phyloP scores from a whole-genome alignment of 2,888 invertebrate genomes.

The Xanthorhoe spadicearia region DNA sequence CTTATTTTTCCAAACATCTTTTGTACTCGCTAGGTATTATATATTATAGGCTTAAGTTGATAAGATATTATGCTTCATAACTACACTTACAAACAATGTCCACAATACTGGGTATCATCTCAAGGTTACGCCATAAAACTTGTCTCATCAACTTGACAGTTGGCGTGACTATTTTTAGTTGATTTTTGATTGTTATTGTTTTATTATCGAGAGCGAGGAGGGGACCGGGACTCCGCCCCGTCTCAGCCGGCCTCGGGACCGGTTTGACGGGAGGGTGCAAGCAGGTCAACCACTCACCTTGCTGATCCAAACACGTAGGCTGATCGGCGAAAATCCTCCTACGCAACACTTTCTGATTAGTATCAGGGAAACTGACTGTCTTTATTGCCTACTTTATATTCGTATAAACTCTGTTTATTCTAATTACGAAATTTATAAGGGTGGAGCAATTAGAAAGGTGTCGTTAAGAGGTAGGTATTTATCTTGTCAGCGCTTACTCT shows the following conservation, averaged over 20 bases:
- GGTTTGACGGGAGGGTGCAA: slow-evolving; percentile 72
- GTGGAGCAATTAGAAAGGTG: slow-evolving; percentile 29
- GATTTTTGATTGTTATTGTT: slow-evolving; percentile 59
- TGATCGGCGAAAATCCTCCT: slow-evolving; percentile 73
- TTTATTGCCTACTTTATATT: slow-evolving; percentile 42
- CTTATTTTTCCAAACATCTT: no score
- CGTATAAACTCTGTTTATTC: slow-evolving; percentile 35
- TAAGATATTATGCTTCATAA: no score
- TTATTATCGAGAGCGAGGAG: slow-evolving; percentile 47
- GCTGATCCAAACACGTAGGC: slow-evolving; percentile 72
- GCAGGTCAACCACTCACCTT: slow-evolving; percentile 75
- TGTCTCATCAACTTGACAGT: slow-evolving; percentile 39
- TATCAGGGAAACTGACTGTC: slow-evolving; percentile 49
- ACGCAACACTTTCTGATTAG: slow-evolving; percentile 66
- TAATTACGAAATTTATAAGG: slow-evolving; percentile 38
- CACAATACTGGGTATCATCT: slow-evolving; percentile 5
- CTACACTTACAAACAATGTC: no score
- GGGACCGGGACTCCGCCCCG: slow-evolving; percentile 46
- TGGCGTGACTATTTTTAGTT: slow-evolving; percentile 51
- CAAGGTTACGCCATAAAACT: slow-evolving; percentile 34
- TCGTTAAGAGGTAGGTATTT: slow-evolving; percentile 10
- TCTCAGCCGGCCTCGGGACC: slow-evolving; percentile 60
- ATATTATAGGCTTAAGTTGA: no score
- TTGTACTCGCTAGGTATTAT: no score
- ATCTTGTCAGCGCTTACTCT: slow-evolving; percentile 14